A percentile compares a stretch with the other conserved stretches of the same genome.
phyloP scores from a whole-genome alignment of 2,113 vertebrate genomes.

The Tauraco erythrolophus region DNA sequence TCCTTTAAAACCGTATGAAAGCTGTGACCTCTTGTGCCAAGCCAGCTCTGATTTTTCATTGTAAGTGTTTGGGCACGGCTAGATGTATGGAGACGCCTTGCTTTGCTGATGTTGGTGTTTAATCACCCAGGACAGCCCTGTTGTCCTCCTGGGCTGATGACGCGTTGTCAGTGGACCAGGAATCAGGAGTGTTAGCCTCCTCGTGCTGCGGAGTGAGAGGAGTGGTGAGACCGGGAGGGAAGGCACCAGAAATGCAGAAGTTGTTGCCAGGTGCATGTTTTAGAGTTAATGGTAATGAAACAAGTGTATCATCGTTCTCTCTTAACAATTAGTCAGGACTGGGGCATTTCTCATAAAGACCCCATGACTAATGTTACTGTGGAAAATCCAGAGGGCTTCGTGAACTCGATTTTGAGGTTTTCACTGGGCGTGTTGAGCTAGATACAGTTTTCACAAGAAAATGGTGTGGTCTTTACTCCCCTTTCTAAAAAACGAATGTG shows the following conservation, averaged over 20 bases:
- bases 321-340: background rate
- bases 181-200: background rate
- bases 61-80: background rate
- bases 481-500: background rate
- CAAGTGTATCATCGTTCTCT: background rate
- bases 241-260: background rate
- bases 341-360: background rate
- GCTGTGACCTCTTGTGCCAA: background rate
- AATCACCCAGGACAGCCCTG: background rate
- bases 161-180: background rate
- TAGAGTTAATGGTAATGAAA: background rate
- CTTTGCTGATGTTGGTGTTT: background rate
- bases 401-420: background rate
- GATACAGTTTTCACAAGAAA: background rate
- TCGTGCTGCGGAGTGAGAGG: accelerated
- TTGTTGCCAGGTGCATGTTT: background rate
- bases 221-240: background rate
- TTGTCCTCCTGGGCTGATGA: background rate
- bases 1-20: background rate
- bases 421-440: background rate
- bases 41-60: background rate
- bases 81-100: background rate
- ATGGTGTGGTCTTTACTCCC: background rate
- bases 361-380: background rate
- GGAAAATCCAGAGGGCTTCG: background rate